phyloP scores from a whole-genome alignment of 2,888 invertebrate species.

The Eristalis pertinax region DNA sequence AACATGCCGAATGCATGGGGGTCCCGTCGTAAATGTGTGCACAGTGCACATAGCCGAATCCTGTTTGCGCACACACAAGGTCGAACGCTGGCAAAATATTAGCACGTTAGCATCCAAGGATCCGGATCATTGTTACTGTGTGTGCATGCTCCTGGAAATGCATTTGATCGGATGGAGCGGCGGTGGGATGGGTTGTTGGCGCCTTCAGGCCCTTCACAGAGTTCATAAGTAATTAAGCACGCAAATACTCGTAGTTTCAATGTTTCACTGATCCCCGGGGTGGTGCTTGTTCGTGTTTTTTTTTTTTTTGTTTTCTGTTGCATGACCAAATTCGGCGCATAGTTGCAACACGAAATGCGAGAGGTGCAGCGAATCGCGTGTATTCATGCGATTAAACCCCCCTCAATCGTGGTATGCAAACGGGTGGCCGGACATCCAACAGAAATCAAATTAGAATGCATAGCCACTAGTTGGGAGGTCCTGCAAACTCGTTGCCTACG shows the following conservation, averaged over 20 bases:
- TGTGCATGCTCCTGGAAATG: neutral
- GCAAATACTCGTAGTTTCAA: slow-evolving; percentile 9
- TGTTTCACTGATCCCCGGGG: neutral
- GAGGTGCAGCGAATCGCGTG: neutral
- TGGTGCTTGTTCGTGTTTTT: neutral
- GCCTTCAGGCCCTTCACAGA: neutral
- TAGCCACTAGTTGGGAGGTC: neutral
- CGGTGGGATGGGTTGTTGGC: neutral
- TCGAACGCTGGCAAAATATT: slow-evolving; percentile 63
- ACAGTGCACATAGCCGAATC: slow-evolving; percentile 16
- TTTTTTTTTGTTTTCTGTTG: neutral
- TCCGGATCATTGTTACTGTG: slow-evolving; percentile 55
- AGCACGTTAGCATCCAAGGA: slow-evolving; percentile 60
- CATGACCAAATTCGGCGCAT: neutral
- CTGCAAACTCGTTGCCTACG: too few relatives aligned
- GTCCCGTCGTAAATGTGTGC: slow-evolving; percentile 11
- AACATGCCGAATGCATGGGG: slow-evolving; percentile 14
- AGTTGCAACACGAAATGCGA: neutral
- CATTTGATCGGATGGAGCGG: neutral
- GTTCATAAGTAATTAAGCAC: slow-evolving; percentile 34
- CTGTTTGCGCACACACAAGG: slow-evolving; percentile 43
- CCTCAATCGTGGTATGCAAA: neutral
- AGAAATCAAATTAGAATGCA: neutral
- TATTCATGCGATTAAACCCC: neutral
- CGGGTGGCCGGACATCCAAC: neutral